A percentile compares a stretch with the other conserved stretches of the same genome.
These are phyloP conservation scores for Acromyrmex charruanus DNA, from an alignment of 1,140 invertebrate genomes.

Conservation along the genomic window DNA sequence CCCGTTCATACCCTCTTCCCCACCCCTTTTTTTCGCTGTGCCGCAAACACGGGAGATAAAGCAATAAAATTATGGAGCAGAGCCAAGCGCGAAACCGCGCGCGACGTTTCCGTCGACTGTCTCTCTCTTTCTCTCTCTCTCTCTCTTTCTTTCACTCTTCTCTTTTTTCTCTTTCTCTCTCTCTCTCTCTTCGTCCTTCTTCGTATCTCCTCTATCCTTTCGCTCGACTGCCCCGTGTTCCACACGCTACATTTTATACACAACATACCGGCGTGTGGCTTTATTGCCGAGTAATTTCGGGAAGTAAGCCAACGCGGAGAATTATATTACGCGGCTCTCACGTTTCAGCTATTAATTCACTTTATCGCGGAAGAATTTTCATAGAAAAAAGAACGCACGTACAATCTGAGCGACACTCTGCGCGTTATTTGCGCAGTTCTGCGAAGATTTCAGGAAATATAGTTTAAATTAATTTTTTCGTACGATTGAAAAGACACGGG, in stretches of 20 bases:
- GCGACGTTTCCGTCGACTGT: constrained; percentile 51
- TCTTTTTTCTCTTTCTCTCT: constrained; percentile 16
- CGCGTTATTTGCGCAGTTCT: neutral
- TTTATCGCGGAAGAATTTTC: constrained; percentile 25
- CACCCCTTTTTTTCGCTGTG: constrained; percentile 49
- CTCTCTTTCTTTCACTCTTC: constrained; percentile 5
- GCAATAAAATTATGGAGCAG: constrained; percentile 80
- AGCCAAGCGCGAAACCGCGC: constrained; percentile 75
- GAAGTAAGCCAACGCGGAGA: constrained; percentile 71
- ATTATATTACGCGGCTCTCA: constrained; percentile 45
- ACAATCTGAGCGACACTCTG: neutral
- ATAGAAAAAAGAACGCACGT: neutral
- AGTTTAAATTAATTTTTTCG: constrained; percentile 19
- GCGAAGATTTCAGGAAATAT: neutral
- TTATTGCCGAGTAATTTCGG: constrained; percentile 70
- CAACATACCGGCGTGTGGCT: constrained; percentile 40
- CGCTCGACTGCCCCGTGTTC: constrained; percentile 19
- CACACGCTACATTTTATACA: constrained; percentile 41
- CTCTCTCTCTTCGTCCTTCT: constrained; percentile 42
- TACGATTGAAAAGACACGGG: constrained; percentile 24
- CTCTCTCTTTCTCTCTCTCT: neutral
- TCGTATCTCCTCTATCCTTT: constrained; percentile 26
- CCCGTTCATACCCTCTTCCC: neutral
- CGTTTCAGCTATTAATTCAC: constrained; percentile 52
- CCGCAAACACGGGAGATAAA: constrained; percentile 77